phyloP scores from a whole-genome alignment of 2,888 invertebrate species.

The Hemistola chrysoprasaria region DNA sequence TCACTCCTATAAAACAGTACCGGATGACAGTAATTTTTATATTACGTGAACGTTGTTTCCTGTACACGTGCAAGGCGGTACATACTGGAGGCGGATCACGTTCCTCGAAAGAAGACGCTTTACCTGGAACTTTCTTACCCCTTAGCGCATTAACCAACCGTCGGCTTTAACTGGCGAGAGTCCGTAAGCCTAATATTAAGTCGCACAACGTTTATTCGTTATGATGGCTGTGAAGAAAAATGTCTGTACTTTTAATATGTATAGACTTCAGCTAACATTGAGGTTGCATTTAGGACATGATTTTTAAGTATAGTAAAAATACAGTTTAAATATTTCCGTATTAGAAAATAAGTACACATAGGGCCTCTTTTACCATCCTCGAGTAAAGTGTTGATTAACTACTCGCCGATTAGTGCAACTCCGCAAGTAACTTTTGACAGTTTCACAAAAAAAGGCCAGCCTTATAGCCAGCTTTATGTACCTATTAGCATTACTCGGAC shows the following conservation, averaged over 20 bases:
- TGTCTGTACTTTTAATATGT: constrained; percentile 5
- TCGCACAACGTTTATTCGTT: constrained; percentile 34
- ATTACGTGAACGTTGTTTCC: constrained; percentile 12
- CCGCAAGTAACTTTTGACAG: too few relatives aligned
- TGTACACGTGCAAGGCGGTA: constrained; percentile 9
- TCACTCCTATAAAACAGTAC: constrained; percentile 6
- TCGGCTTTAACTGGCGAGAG: constrained; percentile 51
- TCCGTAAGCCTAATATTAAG: constrained; percentile 43
- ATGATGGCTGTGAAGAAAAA: constrained; percentile 13
- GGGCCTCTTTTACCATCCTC: too few relatives aligned
- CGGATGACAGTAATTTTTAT: constrained; percentile 18
- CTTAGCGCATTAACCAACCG: constrained; percentile 77
- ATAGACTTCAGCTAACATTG: too few relatives aligned
- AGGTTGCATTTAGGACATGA: too few relatives aligned
- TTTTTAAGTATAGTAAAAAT: too few relatives aligned
- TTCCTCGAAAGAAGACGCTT: constrained; percentile 71
- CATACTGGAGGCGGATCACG: constrained; percentile 68
- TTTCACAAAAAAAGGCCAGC: too few relatives aligned
- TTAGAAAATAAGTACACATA: too few relatives aligned
- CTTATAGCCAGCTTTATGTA: too few relatives aligned
- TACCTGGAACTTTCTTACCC: constrained; percentile 78
- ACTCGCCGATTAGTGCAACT: too few relatives aligned
- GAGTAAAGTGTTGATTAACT: too few relatives aligned
- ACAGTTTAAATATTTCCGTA: too few relatives aligned
- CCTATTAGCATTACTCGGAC: too few relatives aligned